Conservation (phyloP, 2,797 vertebrate species). For the Pristis pectinata region DNA sequence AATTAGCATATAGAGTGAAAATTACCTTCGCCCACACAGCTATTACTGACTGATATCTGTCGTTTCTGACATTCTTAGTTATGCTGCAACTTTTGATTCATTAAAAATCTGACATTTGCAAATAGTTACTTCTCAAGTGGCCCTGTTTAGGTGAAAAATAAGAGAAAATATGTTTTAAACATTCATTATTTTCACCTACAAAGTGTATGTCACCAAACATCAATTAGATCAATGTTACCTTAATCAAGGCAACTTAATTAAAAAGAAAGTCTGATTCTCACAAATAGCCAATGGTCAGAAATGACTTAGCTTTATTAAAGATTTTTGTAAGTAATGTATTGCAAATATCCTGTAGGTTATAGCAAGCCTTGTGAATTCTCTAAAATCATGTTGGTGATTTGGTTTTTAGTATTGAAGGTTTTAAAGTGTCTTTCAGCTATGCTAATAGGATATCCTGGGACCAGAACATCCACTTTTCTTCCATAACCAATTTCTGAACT, state of each 20-base stretch:
- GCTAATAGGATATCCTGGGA: background rate
- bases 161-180: background rate
- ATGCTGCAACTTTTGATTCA: background rate
- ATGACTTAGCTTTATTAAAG: background rate
- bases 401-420: background rate
- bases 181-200: background rate
- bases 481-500: background rate
- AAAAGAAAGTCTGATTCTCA: conserved; percentile 1
- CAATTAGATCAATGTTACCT: conserved; percentile 1
- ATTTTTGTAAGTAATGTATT: background rate
- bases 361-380: background rate
- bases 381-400: background rate
- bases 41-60: conserved; percentile 5
- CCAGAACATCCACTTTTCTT: background rate
- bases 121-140: background rate
- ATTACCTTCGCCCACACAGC: conserved; percentile 9
- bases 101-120: background rate
- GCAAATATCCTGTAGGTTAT: background rate
- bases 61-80: background rate
- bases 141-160: background rate
- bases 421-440: background rate
- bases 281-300: background rate
- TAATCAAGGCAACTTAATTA: background rate
- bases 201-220: background rate
- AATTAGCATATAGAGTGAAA: conserved; percentile 29